Evolutionary conservation across 2,888 invertebrate genomes (phyloP), one percentile per base, ranked within the genome.

Genomic region (Eucriotettix oculatus): DNA sequence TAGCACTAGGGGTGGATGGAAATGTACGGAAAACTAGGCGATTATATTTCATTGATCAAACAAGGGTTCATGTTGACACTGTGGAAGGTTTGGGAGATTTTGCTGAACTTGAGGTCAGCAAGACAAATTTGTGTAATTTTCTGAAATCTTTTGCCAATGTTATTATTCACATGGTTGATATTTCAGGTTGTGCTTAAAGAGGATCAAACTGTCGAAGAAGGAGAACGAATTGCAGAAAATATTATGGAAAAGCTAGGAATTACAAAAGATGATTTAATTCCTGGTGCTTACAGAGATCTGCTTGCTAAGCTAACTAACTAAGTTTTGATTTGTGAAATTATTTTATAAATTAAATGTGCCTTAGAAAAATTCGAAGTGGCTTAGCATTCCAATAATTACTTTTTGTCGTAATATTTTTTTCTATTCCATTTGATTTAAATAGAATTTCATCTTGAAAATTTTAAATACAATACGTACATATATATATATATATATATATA

Each of bases 41-140:
- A 64, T 75, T 97, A 9, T 93, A 84, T 69, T 75, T 94, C 72
- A 80, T 87, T 5, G 88, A 80, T 0, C 87, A 90, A 70, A 93
- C 93, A 0, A 77, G 96, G 63, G 79, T 98, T 41, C 97, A 97
- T 71, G 76, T 95, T 65, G 97, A 98, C 73, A 74, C 79, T 59
- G 96, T 98, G 0, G 77, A 86, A 66, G 79, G 76, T 11, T 77
- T 94, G 1, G 94, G 93, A 1, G 71, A 83, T 68, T 93, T 85
- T 70, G 82, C 92, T 80, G 93, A 94, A 72, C 72, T 94, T 54
- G 93, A 94, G 78, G 91, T 48, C n/a, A 14, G 48, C 29, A 29
- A 29, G 29, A 29, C 29, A 29, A 29, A 29, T 29, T 5, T 7
- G 7, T 29, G 29, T 29, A 29, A 5, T 29, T 7, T 29, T 5